These are phyloP conservation scores for Rhopilema esculentum DNA, from an alignment of 30 jellyfish, hydroid and myxozoan genomes.

Conservation along the genomic window DNA sequence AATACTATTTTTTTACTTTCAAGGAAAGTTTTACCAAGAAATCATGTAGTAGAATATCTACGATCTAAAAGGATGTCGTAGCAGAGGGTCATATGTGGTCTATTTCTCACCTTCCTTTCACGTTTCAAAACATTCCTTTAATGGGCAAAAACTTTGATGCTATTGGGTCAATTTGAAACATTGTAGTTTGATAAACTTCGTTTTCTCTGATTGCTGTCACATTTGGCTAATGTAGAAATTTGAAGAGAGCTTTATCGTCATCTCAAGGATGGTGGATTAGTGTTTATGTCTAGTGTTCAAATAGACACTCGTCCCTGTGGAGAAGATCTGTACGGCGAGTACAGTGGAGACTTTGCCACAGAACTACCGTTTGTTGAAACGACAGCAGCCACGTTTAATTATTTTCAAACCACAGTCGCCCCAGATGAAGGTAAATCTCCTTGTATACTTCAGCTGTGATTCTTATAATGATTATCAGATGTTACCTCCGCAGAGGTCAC, in stretches of 20 bases:
- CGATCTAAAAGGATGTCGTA: too few species aligned
- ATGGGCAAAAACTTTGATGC: too few species aligned
- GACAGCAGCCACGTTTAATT: neutral
- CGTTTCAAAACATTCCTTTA: too few species aligned
- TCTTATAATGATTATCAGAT: too few species aligned
- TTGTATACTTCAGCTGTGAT: too few species aligned
- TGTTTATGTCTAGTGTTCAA: slow-evolving; percentile 15
- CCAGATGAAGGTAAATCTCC: neutral
- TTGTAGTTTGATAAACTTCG: neutral
- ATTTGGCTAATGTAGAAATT: neutral
- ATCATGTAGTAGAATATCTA: too few species aligned
- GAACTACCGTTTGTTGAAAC: too few species aligned
- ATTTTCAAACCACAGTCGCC: neutral
- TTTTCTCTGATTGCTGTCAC: neutral
- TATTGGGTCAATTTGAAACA: neutral
- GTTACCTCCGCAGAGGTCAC: too few species aligned
- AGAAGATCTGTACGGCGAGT: neutral
- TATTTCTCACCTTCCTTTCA: too few species aligned
- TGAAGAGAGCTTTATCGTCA: neutral
- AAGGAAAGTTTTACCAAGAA: too few species aligned
- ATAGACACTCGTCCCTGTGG: slow-evolving; percentile 22
- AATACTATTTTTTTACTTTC: too few species aligned
- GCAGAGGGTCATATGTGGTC: too few species aligned
- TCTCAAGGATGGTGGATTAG: slow-evolving; percentile 49
- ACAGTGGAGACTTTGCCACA: neutral